Percentiles rank a stretch among this genome's conserved stretches.
phyloP scores from a whole-genome alignment of 2,113 vertebrate genomes.

The Climacteris rufus region DNA sequence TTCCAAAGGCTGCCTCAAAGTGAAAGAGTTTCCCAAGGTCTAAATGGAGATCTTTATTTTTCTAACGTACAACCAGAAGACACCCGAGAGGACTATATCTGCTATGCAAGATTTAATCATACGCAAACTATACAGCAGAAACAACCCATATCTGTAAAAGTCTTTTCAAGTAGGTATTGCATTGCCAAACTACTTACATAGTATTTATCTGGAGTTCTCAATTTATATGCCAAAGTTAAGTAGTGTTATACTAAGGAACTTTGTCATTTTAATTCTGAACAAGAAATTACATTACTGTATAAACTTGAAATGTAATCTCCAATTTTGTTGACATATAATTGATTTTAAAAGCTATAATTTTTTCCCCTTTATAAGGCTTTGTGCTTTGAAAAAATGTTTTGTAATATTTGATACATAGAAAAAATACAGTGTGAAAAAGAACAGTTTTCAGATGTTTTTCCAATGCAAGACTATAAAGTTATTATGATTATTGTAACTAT shows the following conservation, averaged over 20 bases:
- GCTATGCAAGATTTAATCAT: conserved; percentile 96
- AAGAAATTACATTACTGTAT: background rate
- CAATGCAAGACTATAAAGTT: background rate
- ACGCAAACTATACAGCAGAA: conserved; percentile 99
- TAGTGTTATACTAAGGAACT: background rate
- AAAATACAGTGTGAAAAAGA: background rate
- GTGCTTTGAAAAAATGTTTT: background rate
- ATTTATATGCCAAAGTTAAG: background rate
- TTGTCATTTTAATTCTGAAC: background rate
- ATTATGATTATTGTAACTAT: conserved; percentile 14
- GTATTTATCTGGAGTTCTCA: background rate
- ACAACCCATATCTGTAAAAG: conserved; percentile 92
- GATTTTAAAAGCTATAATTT: background rate
- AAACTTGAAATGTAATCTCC: background rate
- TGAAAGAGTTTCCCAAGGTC: conserved; percentile 89
- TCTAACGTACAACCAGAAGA: conserved; percentile 90
- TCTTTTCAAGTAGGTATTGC: conserved; percentile 86
- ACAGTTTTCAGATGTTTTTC: background rate
- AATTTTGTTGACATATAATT: background rate
- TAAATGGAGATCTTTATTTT: conserved; percentile 98
- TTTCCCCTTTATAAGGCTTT: background rate
- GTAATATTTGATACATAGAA: background rate
- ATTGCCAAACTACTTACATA: background rate
- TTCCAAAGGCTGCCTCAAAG: conserved; percentile 93
- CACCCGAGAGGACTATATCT: conserved; percentile 93